Evolutionary conservation across 2,797 vertebrate genomes (phyloP).

Genomic region (Neoniphon sammara): DNA sequence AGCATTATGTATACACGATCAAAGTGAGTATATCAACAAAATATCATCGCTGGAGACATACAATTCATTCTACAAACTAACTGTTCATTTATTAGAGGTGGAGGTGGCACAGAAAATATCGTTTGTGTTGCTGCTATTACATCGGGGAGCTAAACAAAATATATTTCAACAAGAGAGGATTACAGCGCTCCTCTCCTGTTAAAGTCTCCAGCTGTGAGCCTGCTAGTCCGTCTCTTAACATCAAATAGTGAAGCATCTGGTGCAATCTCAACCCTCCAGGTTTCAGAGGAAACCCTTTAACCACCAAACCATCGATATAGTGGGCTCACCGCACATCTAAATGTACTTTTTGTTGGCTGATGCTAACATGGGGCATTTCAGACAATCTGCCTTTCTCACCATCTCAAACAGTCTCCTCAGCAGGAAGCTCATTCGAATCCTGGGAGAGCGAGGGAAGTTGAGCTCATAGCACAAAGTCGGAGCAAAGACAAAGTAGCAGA

Average conservation of each 20-base stretch:
- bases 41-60: background rate
- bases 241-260: too few relatives aligned
- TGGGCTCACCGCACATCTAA: background rate
- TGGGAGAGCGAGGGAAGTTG: conserved; percentile 91
- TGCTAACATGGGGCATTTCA: conserved; percentile 5
- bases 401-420: conserved; percentile 90
- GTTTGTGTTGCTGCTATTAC: too few relatives aligned
- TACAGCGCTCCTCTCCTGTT: too few relatives aligned
- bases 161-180: too few relatives aligned
- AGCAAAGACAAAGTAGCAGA: conserved; percentile 91
- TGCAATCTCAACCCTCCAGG: too few relatives aligned
- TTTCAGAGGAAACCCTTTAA: too few relatives aligned
- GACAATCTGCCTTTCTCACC: conserved; percentile 78
- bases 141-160: too few relatives aligned
- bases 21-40: background rate
- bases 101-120: too few relatives aligned
- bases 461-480: conserved; percentile 94
- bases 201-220: too few relatives aligned
- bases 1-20: background rate
- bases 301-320: too few relatives aligned
- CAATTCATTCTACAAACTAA: background rate
- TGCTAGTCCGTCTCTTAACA: too few relatives aligned
- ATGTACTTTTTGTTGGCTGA: background rate
- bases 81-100: too few relatives aligned
- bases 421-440: conserved; percentile 88